Percentiles rank a stretch among this genome's conserved stretches.
phyloP scores from a whole-genome alignment of 1,140 invertebrate genomes.

The Propsilocerus akamusi region DNA sequence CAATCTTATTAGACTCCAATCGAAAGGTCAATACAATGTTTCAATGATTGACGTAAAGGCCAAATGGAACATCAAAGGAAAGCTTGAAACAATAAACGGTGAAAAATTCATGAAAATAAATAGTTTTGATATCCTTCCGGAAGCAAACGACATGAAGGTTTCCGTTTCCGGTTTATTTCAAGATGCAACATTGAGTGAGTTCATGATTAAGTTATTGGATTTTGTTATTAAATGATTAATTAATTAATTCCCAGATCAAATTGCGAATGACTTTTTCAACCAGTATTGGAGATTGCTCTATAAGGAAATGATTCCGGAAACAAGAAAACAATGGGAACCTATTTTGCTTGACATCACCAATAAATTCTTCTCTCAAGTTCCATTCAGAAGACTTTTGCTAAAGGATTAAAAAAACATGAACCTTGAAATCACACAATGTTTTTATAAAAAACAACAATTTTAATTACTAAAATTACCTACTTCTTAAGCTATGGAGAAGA shows the following conservation, averaged over 20 bases:
- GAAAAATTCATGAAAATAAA: background rate
- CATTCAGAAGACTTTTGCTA: conserved; percentile 16
- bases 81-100: background rate
- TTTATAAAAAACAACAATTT: background rate
- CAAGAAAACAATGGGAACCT: conserved; percentile 16
- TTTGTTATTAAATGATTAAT: conserved; percentile 2
- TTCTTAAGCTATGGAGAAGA: background rate
- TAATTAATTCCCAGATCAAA: conserved; percentile 11
- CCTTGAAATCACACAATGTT: background rate
- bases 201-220: background rate
- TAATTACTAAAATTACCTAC: background rate
- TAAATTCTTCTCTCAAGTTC: conserved; percentile 17
- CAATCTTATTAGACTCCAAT: conserved; percentile 16
- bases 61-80: background rate
- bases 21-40: conserved; percentile 20
- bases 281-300: conserved; percentile 20
- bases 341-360: conserved; percentile 14
- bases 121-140: conserved; percentile 11
- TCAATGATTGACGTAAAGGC: conserved; percentile 17
- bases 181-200: conserved; percentile 19
- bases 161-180: conserved; percentile 20
- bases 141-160: conserved; percentile 18
- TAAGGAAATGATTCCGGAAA: conserved; percentile 17
- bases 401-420: background rate
- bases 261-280: conserved; percentile 21